These are phyloP conservation scores for Trinorchestia longiramus DNA, from an alignment of 1,140 invertebrate genomes.

Conservation along the genomic window DNA sequence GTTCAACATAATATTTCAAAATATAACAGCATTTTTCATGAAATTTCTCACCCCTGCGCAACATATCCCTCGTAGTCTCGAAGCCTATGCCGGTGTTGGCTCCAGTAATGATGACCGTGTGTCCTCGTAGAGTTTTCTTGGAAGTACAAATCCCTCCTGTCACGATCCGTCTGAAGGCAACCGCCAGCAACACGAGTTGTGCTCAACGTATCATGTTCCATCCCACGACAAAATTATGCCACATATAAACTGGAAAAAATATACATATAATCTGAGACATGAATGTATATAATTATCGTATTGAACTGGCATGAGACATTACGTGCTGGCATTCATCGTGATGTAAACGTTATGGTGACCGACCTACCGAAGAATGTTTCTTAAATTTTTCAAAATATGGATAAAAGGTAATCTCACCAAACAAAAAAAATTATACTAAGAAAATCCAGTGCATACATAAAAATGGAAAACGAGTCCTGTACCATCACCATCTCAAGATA, in stretches of 20 bases:
- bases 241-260: background rate
- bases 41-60: background rate
- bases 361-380: too few relatives aligned
- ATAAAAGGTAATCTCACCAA: too few relatives aligned
- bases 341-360: too few relatives aligned
- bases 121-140: background rate
- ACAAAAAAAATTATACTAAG: too few relatives aligned
- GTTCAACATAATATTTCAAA: too few relatives aligned
- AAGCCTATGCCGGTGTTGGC: background rate
- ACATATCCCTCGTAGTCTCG: background rate
- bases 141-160: background rate
- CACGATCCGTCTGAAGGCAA: background rate
- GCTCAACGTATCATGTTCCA: background rate
- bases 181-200: background rate
- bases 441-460: too few relatives aligned
- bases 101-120: background rate
- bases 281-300: background rate
- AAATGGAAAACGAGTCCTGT: too few relatives aligned
- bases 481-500: too few relatives aligned
- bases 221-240: background rate
- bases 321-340: too few relatives aligned
- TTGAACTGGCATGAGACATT: too few relatives aligned
- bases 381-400: too few relatives aligned
- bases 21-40: too few relatives aligned
- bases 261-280: background rate